Evolutionary conservation across 2,797 vertebrate species (phyloP), one percentile per base, ranked within the genome.

Genomic region (Pipistrellus pipistrellus): DNA sequence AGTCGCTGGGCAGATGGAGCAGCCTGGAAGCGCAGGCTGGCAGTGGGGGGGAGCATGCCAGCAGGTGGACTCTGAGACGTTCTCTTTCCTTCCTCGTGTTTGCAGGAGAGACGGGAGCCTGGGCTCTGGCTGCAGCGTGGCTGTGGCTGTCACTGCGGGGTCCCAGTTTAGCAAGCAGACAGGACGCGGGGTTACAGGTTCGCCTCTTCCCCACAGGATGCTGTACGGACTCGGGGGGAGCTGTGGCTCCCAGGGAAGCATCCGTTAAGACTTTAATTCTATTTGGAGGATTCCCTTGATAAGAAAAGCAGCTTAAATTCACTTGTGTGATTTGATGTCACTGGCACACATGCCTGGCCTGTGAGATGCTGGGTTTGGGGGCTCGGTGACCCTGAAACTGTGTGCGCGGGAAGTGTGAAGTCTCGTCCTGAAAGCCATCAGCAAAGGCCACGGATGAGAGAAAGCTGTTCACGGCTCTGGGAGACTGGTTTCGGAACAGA

Each of bases 11-110:
- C 83, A 94, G 83, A 84, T 92, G 90, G 80, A 93, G 82, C 55
- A 82, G 53, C 90, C 46, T 90, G 81, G 66, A 93, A 92, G 78
- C 94, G 64, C 90, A 77, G 66, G 41, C 81, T 94, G 30, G 73
- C 75, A 57, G 82, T 84, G 59, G 95, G 94, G 88, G 69, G 90
- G 94, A 92, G 81, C 81, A 93, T 64, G 75, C 12, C 62, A 94
- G 73, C 81, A 95, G 87, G 95, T 95, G 87, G 46, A 71, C 82
- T n/a, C 41, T 64, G 41, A 71, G 51, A 78, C 85, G 2, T 32
- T 90, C 86, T 38, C 75, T 85, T 71, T 78, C 18, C 68, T 41
- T 75, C 46, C 59, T 68, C 27, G 17, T 71, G 69, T 95, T 95
- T n/a, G 38, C n/a, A 86, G 81, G 17, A 59, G 92, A 94, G 51